These are phyloP conservation scores for Phoenicopterus ruber DNA, from an alignment of 2,113 vertebrate species.

Conservation along the genomic window DNA sequence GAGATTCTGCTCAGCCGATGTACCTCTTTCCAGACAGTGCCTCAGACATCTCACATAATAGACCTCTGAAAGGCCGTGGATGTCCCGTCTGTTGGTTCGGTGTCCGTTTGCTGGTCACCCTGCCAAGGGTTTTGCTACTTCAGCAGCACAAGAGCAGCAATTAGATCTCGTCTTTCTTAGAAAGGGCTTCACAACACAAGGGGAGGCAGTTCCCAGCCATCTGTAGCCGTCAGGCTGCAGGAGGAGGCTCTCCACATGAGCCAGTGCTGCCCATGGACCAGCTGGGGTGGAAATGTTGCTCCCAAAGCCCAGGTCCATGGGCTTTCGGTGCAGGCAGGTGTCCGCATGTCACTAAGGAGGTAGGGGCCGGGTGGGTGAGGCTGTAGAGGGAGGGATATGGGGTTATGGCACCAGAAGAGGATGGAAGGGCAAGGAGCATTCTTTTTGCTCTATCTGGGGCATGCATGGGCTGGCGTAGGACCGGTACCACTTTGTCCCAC, in stretches of 20 bases:
- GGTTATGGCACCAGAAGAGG: neutral
- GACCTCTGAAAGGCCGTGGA: neutral
- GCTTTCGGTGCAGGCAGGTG: neutral
- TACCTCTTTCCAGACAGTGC: neutral
- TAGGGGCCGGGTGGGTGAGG: neutral
- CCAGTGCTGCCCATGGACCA: neutral
- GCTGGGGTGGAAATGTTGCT: neutral
- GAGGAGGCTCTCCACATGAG: neutral
- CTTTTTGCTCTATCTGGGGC: neutral
- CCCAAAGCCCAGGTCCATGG: neutral
- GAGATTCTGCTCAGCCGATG: neutral
- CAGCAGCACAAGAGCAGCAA: neutral
- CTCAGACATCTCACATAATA: neutral
- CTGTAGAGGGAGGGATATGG: neutral
- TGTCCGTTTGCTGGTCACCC: neutral
- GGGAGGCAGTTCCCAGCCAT: neutral
- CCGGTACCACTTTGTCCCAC: neutral
- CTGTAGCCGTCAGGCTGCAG: neutral
- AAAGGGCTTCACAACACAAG: neutral
- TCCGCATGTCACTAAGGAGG: neutral
- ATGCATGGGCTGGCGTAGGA: fast-evolving
- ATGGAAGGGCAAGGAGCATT: neutral
- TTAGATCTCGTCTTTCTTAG: neutral
- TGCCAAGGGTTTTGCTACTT: neutral
- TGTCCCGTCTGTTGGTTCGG: neutral